These are phyloP conservation scores for Gymnothorax reevesii DNA, from an alignment of 2,797 vertebrate species.

Conservation along the genomic window DNA sequence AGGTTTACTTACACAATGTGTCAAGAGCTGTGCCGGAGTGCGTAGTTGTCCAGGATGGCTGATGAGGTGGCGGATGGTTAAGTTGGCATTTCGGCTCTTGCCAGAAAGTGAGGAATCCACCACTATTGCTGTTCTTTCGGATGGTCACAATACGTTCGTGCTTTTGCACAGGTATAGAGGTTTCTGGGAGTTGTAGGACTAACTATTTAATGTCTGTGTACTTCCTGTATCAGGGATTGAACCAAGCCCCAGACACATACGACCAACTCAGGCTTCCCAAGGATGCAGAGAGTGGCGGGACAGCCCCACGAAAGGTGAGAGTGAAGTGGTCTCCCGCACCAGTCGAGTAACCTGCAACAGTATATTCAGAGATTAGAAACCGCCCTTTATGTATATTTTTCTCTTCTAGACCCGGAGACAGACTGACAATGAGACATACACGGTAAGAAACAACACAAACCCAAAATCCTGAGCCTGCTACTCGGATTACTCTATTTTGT, in stretches of 20 bases:
- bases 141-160: neutral
- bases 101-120: neutral
- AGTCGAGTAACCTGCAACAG: neutral
- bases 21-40: neutral
- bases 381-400: conserved; percentile 20
- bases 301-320: conserved; percentile 17
- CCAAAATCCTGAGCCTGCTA: neutral
- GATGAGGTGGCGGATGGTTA: neutral
- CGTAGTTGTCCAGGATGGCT: too few relatives aligned
- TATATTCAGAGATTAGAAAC: neutral
- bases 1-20: neutral
- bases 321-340: neutral
- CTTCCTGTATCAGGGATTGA: conserved; percentile 25
- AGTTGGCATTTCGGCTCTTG: neutral
- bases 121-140: too few relatives aligned
- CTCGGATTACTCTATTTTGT: too few relatives aligned
- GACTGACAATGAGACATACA: conserved; percentile 42
- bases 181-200: neutral
- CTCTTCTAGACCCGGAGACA: conserved; percentile 34
- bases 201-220: neutral
- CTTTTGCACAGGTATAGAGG: too few relatives aligned
- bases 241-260: conserved; percentile 22
- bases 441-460: conserved; percentile 36
- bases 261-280: conserved; percentile 6
- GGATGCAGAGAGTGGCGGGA: conserved; percentile 20